These are phyloP conservation scores for Arbacia lixula DNA, from an alignment of 53 echinoderm and acorn worm genomes.

Conservation along the genomic window DNA sequence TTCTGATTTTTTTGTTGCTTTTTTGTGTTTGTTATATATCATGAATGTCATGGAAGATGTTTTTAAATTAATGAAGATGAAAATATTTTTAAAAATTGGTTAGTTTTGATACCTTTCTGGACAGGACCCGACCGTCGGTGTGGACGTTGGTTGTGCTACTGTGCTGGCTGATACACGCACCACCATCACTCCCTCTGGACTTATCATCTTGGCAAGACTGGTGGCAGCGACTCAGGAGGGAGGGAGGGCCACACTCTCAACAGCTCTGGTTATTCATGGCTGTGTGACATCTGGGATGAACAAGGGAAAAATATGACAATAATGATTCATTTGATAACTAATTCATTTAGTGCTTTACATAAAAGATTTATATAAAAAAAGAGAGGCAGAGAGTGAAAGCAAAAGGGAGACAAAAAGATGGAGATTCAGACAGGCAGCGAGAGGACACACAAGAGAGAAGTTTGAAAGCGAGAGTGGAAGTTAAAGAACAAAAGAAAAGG, in stretches of 20 bases:
- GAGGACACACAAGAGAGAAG: too few relatives aligned
- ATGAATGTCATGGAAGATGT: too few relatives aligned
- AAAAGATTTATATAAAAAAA: neutral
- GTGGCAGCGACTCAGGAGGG: conserved; percentile 26
- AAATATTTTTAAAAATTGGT: too few relatives aligned
- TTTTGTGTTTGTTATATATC: too few relatives aligned
- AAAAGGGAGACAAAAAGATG: too few relatives aligned
- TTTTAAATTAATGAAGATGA: too few relatives aligned
- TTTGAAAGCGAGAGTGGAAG: too few relatives aligned
- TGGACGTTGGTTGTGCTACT: conserved; percentile 22
- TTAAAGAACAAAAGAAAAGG: too few relatives aligned
- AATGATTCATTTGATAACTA: neutral
- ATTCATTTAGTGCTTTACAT: neutral
- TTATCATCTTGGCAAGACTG: conserved; percentile 52
- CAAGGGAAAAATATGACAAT: neutral
- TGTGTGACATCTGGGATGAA: neutral
- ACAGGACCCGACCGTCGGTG: conserved; percentile 8
- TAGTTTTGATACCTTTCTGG: conserved; percentile 53
- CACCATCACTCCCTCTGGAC: conserved; percentile 44
- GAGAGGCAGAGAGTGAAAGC: neutral
- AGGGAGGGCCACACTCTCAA: neutral
- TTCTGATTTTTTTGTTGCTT: too few relatives aligned
- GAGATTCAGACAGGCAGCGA: too few relatives aligned
- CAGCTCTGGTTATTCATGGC: conserved; percentile 6
- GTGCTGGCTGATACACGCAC: conserved; percentile 44